Evolutionary conservation across 2,113 vertebrate genomes (phyloP), one percentile per base, ranked within the genome.

Genomic region (Rattus norvegicus): DNA sequence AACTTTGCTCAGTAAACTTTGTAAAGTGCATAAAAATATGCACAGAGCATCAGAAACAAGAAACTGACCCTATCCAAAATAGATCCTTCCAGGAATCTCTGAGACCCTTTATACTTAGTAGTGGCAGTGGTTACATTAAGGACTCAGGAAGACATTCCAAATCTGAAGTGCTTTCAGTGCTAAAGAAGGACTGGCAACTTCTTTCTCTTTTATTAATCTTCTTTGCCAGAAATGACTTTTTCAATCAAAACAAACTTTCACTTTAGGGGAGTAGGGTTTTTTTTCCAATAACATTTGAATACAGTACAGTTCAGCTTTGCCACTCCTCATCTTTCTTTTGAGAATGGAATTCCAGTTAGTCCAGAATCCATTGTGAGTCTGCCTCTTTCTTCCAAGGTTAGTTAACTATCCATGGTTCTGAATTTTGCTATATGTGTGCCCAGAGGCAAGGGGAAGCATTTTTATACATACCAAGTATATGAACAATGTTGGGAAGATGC

Each of bases 81-180:
- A 97, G 93, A 93, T 91, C 92, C 88, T 97, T 97, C 95, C 97
- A 96, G 96, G 96, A 97, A 96, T 91, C 93, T 93, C 72, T 72
- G 92, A 97, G 95, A 70, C 69, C 30, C 88, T 52, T 95, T 83
- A 91, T 91, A 97, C 95, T 96, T 94, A 96, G 88, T 92, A 95
- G 77, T n/a, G 52, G 91, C 63, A 95, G 96, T 97, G 95, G 95
- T 97, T 97, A 95, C 94, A 97, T 95, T 97, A 97, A 95, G 86
- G 61, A 63, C 81, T 95, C 72, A 95, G 52, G 77, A 95, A 95
- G 67, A 52, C 43, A 69, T 94, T 98, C 94, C 95, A 96, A 73
- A 95, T 95, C 75, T 94, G 69, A 95, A 96, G 96, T 76, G 95
- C 95, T 97, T 95, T 98, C 97, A 93, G 2, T 61, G 67, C 91